Conservation (phyloP, 2,113 vertebrate genomes). For the Tenrec ecaudatus region DNA sequence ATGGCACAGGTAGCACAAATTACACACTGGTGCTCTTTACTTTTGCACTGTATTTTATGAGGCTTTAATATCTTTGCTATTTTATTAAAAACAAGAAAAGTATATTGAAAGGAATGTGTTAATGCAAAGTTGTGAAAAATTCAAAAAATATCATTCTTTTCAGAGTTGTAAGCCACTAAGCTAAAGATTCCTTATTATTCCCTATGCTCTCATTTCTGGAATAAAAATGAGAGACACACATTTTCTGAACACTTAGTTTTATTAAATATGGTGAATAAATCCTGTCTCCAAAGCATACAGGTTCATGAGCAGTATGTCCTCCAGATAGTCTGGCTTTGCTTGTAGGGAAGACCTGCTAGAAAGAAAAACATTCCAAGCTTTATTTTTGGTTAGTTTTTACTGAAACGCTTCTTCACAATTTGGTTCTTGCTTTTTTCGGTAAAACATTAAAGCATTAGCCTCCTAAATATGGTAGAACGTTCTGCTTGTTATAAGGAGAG, state of each 20-base stretch:
- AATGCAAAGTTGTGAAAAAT: too few relatives aligned
- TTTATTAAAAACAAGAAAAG: too few relatives aligned
- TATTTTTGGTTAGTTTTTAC: neutral
- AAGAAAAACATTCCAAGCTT: neutral
- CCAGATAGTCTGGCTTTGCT: neutral
- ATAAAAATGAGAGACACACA: neutral
- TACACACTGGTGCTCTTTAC: too few relatives aligned
- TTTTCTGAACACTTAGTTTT: neutral
- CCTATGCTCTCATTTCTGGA: neutral
- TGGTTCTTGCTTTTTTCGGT: slow-evolving; percentile 23
- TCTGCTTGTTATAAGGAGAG: slow-evolving; percentile 36
- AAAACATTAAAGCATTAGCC: slow-evolving; percentile 9
- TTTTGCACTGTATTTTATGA: too few relatives aligned
- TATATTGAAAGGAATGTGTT: too few relatives aligned
- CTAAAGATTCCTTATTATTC: neutral
- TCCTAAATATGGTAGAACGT: slow-evolving; percentile 31
- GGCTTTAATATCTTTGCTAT: too few relatives aligned
- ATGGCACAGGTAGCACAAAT: too few relatives aligned
- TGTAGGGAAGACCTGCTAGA: neutral
- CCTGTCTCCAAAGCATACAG: neutral
- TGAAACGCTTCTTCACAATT: neutral
- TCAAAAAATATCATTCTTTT: too few relatives aligned
- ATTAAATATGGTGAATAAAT: neutral
- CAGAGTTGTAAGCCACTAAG: neutral
- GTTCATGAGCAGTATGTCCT: too few relatives aligned